phyloP scores from a whole-genome alignment of 2,888 invertebrate species.

The Rhaphigaster nebulosa region DNA sequence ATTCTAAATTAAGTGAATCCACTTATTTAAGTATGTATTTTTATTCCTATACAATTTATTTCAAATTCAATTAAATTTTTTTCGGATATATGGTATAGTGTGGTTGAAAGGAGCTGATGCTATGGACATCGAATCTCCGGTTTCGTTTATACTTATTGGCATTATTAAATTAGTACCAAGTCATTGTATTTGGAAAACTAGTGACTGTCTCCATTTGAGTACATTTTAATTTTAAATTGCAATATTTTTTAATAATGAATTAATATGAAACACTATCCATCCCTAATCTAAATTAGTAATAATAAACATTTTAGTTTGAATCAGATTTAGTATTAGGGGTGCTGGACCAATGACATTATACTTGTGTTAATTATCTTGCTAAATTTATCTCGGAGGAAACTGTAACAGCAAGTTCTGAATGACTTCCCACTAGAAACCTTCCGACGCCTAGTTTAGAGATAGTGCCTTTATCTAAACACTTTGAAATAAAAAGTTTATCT shows the following conservation, averaged over 20 bases:
- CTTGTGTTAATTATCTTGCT: not conserved
- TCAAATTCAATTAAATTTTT: too few relatives aligned
- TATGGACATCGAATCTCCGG: too few relatives aligned
- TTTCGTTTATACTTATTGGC: too few relatives aligned
- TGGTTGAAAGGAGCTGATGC: too few relatives aligned
- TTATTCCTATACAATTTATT: too few relatives aligned
- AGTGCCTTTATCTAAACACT: not conserved
- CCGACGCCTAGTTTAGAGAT: not conserved
- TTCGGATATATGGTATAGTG: too few relatives aligned
- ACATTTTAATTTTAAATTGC: too few relatives aligned
- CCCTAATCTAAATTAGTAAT: not conserved
- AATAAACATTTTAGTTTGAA: not conserved
- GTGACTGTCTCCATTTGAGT: too few relatives aligned
- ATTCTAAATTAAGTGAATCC: too few relatives aligned
- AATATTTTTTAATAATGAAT: not conserved
- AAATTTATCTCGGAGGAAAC: not conserved
- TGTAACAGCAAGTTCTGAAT: not conserved
- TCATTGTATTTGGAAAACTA: too few relatives aligned
- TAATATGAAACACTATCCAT: not conserved
- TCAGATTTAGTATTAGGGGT: not conserved
- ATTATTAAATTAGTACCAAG: too few relatives aligned
- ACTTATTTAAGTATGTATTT: too few relatives aligned
- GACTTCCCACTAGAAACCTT: not conserved
- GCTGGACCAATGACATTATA: not conserved
- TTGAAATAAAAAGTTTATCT: not conserved